Evolutionary conservation across 1,140 invertebrate genomes (phyloP), one percentile per base, ranked within the genome.

Genomic region (Dufourea novaeangliae): DNA sequence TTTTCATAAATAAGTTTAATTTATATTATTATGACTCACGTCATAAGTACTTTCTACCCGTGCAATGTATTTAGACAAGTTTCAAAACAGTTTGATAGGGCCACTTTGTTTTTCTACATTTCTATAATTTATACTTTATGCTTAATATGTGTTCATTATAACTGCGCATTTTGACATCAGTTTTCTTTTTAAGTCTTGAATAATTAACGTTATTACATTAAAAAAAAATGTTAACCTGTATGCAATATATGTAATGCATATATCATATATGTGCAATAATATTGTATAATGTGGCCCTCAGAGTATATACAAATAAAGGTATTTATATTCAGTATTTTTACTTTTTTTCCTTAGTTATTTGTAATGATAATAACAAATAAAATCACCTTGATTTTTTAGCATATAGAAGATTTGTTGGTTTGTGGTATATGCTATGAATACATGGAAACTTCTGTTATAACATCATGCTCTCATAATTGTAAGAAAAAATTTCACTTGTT

Each of bases 351-450:
- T 39, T 11, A 44, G 29, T 41, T 76, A n/a, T 50, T 22, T 20
- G 17, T 50, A 54, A 79, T 22, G 5, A 34, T 10, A 57, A 39
- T 50, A 17, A 11, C 11, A 39, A 8, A 71, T 12, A 1, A 7
- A 39, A 25, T 14, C 11, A 11, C n/a, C n/a, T n/a, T 22, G 29
- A 78, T 83, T 81, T 76, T 71, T 56, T 89, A 93, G 92, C 85
- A 75, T 76, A 90, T 93, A 22, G 92, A 93, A 59, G 86, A 90
- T 20, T 80, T 90, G 6, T 80, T 93, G 27, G 69, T 88, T 34
- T 93, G 92, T 80, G 89, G 91, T 22, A 93, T 93, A 79, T 93
- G 92, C 64, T 93, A 93, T 54, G 92, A 93, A 27, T 92, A 91
- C 70, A 90, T 93, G 79, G 82, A 93, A 44, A 93, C 89, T 29